These are phyloP conservation scores for Falco peregrinus DNA, from an alignment of 2,797 vertebrate species.

Conservation along the genomic window DNA sequence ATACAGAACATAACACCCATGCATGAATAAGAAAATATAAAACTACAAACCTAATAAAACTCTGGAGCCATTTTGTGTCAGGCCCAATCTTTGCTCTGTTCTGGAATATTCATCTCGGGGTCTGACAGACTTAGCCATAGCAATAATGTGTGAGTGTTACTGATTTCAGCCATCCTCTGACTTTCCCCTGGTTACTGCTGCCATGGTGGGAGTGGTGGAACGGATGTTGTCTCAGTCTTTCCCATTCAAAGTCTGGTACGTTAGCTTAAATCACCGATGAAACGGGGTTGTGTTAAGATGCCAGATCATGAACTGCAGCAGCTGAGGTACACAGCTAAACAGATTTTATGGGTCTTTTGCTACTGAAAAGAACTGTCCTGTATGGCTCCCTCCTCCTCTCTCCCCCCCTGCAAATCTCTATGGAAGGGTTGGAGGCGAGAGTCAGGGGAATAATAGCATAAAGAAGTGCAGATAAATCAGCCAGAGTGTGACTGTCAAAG, in stretches of 20 bases:
- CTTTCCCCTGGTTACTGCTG: background rate
- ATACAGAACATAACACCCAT: background rate
- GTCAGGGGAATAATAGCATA: background rate
- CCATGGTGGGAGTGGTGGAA: background rate
- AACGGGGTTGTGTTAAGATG: background rate
- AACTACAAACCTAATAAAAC: background rate
- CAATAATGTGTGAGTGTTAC: background rate
- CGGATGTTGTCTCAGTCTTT: background rate
- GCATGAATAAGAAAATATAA: background rate
- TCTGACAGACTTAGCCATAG: background rate
- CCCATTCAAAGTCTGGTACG: background rate
- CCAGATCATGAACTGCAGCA: background rate
- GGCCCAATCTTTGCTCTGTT: background rate
- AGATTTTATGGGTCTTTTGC: background rate
- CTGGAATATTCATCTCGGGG: background rate
- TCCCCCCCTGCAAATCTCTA: background rate
- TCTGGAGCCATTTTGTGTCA: background rate
- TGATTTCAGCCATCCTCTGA: background rate
- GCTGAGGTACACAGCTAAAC: background rate
- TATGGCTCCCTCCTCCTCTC: background rate
- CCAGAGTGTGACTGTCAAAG: background rate
- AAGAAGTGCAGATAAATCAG: background rate
- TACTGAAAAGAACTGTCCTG: background rate
- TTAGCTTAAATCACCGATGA: background rate
- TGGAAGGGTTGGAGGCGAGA: background rate